Evolutionary conservation across 2,797 vertebrate genomes (phyloP), one percentile per base, ranked within the genome.

Genomic region (Florisuga fusca): DNA sequence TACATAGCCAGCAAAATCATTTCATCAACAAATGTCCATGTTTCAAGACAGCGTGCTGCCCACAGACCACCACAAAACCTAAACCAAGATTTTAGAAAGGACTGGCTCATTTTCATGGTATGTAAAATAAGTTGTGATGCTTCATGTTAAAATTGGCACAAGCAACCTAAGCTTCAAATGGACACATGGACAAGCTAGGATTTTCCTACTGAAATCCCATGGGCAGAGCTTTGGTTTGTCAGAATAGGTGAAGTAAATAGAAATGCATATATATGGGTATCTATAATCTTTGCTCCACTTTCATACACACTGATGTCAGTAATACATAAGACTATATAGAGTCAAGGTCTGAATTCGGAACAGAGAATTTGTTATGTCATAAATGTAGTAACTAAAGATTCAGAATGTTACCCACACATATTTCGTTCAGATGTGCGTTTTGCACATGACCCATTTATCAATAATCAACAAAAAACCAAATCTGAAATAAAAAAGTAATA

Each of bases 131-230:
- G 58, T 82, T 90, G 69, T 82, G 63, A 83, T 81, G 87, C 59
- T 82, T 92, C 71, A 77, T 34, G 77, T 74, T 92, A 93, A 96
- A 92, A 96, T 43, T 96, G 79, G 31, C 33, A 80, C 67, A 87
- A 96, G 43, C 68, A 93, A 93, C 83, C 66, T 90, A 87, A 80
- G 62, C 82, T 96, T 91, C 89, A 58, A 78, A 94, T 72, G 58
- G 27, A 20, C 48, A 73, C 41, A 59, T 19, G 80, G 89, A 87
- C 95, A 95, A 93, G 82, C 17, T 93, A 85, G 67, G 76, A 94
- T 78, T 87, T 87, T 84, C 73, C 66, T 45, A 54, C 51, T 17
- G 23, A 78, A 78, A 95, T 76, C 79, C 59, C 50, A 66, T 1
- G 12, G 50, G 46, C 41, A 64, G 29, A 74, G 46, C n/a, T 87